Evolutionary conservation across 2,797 vertebrate species (phyloP), one percentile per base, ranked within the genome.

Genomic region (Coregonus ussuriensis): DNA sequence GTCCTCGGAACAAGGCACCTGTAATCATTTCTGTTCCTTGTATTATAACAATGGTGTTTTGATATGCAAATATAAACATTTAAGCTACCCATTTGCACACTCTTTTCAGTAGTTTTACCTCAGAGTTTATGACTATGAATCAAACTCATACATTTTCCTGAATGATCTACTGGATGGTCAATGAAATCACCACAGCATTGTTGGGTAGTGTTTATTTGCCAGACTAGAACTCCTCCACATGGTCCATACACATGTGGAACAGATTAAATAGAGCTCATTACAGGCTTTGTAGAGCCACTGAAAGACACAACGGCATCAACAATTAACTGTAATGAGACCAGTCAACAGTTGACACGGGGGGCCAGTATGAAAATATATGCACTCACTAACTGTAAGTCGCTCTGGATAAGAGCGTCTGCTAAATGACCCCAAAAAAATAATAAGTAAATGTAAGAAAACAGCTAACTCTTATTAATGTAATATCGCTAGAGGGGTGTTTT

Each of bases 261-360:
- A 29, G 9, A 85, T 88, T 84, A 79, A 81, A 66, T 83, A 87
- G 84, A 85, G 79, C 89, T 90, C 88, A 89, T 90, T 86, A 90
- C 86, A 80, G 85, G 83, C 77, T 79, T 88, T 87, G 85, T 82
- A 82, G 82, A 85, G 86, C 75, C 85, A 84, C 85, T 89, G 85
- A 79, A 87, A 66, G 65, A 14, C 65, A 33, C 31, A 33, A 2
- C 41, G 1, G 41, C 41, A 47, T 47, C 41, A 47, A 89, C 87
- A 90, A 91, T 87, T 82, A 87, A 81, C 79, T 81, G 83, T 90
- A 89, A 92, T 90, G 88, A 92, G 89, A 84, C 88, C 82, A 89
- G 88, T 79, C 87, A 80, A 65, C 15, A 41, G 25, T 25, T 25
- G 25, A 25, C 25, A 25, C 25, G 25, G 25, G 25, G 25, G 25